phyloP scores from a whole-genome alignment of 2,888 invertebrate genomes.

The Trisateles emortualis region DNA sequence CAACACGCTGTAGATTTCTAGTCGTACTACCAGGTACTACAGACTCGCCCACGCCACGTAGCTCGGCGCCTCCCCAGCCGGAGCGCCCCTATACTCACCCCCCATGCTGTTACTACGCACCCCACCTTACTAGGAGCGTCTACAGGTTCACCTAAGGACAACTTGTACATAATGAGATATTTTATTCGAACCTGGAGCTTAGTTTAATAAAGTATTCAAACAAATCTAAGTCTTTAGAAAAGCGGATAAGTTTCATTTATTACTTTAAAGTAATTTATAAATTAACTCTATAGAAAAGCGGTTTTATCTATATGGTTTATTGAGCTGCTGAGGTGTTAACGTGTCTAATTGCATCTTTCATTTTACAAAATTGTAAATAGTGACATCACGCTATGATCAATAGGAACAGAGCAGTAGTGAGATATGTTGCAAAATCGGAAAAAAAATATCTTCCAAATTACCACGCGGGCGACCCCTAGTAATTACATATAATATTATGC shows the following conservation, averaged over 20 bases:
- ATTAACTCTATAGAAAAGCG: too few species aligned
- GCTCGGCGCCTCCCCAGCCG: constrained; percentile 53
- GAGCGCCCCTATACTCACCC: constrained; percentile 45
- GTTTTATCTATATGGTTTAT: too few species aligned
- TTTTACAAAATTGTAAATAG: too few species aligned
- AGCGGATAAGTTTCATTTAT: background rate
- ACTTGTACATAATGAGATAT: constrained; percentile 58
- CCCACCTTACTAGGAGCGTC: constrained; percentile 50
- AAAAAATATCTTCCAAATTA: too few species aligned
- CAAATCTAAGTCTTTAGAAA: constrained; percentile 29
- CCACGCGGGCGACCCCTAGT: too few species aligned
- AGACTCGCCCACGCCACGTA: constrained; percentile 87
- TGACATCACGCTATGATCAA: too few species aligned
- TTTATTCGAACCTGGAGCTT: constrained; percentile 42
- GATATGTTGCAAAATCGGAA: too few species aligned
- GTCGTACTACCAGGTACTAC: constrained; percentile 84
- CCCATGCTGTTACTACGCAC: constrained; percentile 70
- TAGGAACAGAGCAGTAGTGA: too few species aligned
- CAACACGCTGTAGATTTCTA: constrained; percentile 74
- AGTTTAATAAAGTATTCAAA: constrained; percentile 34
- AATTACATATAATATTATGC: too few species aligned
- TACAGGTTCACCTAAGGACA: constrained; percentile 55
- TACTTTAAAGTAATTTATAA: too few species aligned
- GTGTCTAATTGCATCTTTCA: too few species aligned
- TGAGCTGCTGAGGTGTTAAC: too few species aligned